Percentiles rank a stretch among this genome's conserved stretches.
These are phyloP conservation scores for Esox masquinongy DNA, from an alignment of 2,797 vertebrate genomes.

Conservation along the genomic window DNA sequence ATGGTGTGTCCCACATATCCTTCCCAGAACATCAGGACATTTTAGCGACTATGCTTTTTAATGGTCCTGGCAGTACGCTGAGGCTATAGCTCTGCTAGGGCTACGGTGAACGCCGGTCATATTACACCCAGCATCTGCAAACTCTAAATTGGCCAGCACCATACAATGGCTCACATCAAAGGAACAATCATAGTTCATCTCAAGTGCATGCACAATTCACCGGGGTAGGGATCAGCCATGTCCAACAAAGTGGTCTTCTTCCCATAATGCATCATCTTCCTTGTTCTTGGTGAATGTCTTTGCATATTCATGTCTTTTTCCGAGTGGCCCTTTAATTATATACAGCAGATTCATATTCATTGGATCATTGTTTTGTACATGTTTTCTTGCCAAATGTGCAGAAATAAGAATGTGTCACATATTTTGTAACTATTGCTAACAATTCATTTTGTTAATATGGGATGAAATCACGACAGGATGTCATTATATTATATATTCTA, in stretches of 20 bases:
- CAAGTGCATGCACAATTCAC: conserved; percentile 17
- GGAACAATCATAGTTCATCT: conserved; percentile 23
- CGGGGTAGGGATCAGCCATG: conserved; percentile 12
- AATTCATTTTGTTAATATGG: background rate
- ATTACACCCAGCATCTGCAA: conserved; percentile 5
- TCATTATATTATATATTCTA: background rate
- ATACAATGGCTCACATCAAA: conserved; percentile 14
- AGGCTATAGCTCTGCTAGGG: background rate
- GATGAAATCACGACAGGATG: background rate
- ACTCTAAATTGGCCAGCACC: conserved; percentile 1
- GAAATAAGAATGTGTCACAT: background rate
- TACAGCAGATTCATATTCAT: conserved; percentile 19
- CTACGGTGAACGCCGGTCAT: background rate
- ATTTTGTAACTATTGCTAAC: background rate
- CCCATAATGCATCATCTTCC: conserved; percentile 23
- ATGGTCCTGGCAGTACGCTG: background rate
- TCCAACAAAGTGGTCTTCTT: conserved; percentile 13
- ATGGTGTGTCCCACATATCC: background rate
- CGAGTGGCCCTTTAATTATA: conserved; percentile 35
- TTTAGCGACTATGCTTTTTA: background rate
- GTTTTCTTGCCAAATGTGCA: background rate
- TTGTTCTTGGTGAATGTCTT: conserved; percentile 26
- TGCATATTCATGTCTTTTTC: conserved; percentile 39
- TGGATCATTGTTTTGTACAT: conserved; percentile 3
- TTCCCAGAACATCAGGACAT: background rate